Percentiles rank a stretch among this genome's conserved stretches.
phyloP scores from a whole-genome alignment of 53 echinoderm and acorn worm genomes.

The Henricia sp. region DNA sequence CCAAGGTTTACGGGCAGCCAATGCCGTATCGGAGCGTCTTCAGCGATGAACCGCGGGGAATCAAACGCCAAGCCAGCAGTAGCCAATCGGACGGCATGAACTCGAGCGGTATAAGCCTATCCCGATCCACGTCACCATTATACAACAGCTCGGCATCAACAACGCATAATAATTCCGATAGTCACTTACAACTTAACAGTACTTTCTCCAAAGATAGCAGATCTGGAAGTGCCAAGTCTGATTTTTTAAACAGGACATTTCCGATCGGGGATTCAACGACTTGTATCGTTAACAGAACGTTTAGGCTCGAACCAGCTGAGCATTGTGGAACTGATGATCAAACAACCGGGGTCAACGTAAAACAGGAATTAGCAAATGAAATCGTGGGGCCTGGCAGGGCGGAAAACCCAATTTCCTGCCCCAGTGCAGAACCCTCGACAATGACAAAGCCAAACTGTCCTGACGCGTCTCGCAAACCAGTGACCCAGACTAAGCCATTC shows the following conservation, averaged over 20 bases:
- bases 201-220: conserved; percentile 48
- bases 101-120: conserved; percentile 57
- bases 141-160: background rate
- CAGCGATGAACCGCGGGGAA: conserved; percentile 68
- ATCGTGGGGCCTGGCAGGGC: conserved; percentile 3
- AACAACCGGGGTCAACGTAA: conserved; percentile 5
- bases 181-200: conserved; percentile 19
- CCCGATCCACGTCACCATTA: conserved; percentile 44
- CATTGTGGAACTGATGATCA: background rate
- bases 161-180: background rate
- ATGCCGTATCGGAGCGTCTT: conserved; percentile 78
- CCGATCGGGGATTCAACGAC: conserved; percentile 48
- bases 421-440: background rate
- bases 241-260: conserved; percentile 25
- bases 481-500: conserved; percentile 4
- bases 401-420: conserved; percentile 58
- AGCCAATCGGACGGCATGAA: conserved; percentile 69
- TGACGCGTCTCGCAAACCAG: conserved; percentile 31
- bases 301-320: conserved; percentile 40
- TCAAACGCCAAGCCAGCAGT: conserved; percentile 80
- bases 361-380: conserved; percentile 24
- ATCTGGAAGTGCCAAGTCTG: background rate
- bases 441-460: background rate
- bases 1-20: conserved; percentile 72
- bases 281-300: conserved; percentile 49